These are phyloP conservation scores for Dryobota labecula DNA, from an alignment of 2,888 invertebrate genomes.

Conservation along the genomic window DNA sequence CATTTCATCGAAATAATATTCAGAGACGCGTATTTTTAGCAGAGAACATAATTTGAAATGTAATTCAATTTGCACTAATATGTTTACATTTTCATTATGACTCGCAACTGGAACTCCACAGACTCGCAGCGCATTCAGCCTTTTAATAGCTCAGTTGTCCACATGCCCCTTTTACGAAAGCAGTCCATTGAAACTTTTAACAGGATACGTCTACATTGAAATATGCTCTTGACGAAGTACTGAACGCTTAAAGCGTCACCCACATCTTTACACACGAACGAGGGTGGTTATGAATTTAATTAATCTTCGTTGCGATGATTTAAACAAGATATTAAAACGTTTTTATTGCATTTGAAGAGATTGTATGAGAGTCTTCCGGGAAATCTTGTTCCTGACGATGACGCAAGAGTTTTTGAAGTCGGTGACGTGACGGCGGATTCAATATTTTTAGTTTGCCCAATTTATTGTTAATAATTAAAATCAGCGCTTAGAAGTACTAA, in stretches of 20 bases:
- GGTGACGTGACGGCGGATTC: neutral
- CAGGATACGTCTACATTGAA: constrained; percentile 32
- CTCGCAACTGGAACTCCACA: neutral
- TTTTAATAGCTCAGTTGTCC: constrained; percentile 26
- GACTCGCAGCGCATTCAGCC: constrained; percentile 6
- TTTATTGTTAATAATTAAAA: neutral
- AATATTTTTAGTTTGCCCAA: neutral
- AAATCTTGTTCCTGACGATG: constrained; percentile 2
- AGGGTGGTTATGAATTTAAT: constrained; percentile 82
- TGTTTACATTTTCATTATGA: constrained; percentile 16
- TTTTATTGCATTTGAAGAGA: constrained; percentile 50
- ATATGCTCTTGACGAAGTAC: constrained; percentile 35
- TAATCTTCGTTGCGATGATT: constrained; percentile 74
- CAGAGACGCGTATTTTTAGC: neutral
- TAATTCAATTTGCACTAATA: constrained; percentile 12
- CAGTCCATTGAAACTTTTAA: constrained; percentile 29
- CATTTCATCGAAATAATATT: constrained; percentile 2
- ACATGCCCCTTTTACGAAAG: constrained; percentile 10
- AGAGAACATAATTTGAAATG: neutral
- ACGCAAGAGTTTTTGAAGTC: neutral
- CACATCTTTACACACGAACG: constrained; percentile 74
- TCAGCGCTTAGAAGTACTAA: neutral
- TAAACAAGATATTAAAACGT: constrained; percentile 68
- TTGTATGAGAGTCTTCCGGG: neutral
- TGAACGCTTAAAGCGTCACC: constrained; percentile 68